These are phyloP conservation scores for Peromyscus maniculatus DNA, from an alignment of 2,113 vertebrate genomes.

Conservation along the genomic window DNA sequence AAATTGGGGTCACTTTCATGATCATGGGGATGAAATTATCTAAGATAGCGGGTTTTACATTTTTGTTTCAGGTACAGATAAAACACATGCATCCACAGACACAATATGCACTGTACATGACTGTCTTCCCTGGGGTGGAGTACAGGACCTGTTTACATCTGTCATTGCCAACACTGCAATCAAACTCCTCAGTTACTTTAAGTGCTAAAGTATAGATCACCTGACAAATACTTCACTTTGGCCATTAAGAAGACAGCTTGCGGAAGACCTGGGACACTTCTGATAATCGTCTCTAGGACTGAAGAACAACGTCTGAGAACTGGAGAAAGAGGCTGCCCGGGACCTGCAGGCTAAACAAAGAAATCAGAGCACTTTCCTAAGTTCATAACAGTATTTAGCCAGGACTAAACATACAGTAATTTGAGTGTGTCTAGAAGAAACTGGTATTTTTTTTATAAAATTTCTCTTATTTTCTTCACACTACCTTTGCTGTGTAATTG, in stretches of 20 bases:
- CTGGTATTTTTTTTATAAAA: not conserved
- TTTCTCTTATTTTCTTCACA: constrained; percentile 12
- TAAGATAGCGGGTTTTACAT: not conserved
- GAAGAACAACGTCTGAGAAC: constrained; percentile 93
- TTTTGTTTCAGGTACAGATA: constrained; percentile 34
- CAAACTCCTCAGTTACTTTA: constrained; percentile 42
- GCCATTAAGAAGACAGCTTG: constrained; percentile 94
- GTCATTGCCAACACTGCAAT: constrained; percentile 32
- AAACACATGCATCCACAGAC: constrained; percentile 20
- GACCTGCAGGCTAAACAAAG: constrained; percentile 89
- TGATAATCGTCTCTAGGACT: constrained; percentile 94
- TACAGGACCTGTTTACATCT: not conserved
- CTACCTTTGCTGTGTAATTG: not conserved
- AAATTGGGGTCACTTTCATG: not conserved
- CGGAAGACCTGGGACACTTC: constrained; percentile 94
- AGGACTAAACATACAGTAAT: constrained; percentile 7
- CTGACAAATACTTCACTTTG: constrained; percentile 96
- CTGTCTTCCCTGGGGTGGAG: not conserved
- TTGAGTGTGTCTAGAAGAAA: constrained; percentile 25
- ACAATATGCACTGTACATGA: constrained; percentile 16
- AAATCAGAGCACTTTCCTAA: constrained; percentile 16
- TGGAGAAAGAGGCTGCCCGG: constrained; percentile 91
- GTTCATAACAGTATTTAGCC: not conserved
- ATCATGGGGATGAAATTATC: not conserved
- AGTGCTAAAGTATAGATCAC: constrained; percentile 84